Percentiles rank a stretch among this genome's conserved stretches.
phyloP scores from a whole-genome alignment of 2,888 invertebrate genomes.

The Polydesmus complanatus region DNA sequence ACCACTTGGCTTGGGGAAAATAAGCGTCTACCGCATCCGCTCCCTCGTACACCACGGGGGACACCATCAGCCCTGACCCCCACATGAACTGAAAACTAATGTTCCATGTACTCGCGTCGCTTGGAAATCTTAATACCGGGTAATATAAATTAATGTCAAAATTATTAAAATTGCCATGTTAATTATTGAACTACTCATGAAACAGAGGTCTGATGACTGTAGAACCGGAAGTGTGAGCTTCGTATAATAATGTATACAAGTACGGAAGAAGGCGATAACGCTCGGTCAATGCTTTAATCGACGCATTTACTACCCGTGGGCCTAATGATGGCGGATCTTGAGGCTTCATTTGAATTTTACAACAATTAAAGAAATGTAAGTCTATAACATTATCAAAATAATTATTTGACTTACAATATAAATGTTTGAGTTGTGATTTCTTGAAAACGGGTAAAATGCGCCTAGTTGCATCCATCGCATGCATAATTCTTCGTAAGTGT shows the following conservation, averaged over 20 bases:
- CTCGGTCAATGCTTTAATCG: slow-evolving; percentile 14
- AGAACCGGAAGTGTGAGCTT: slow-evolving; percentile 28
- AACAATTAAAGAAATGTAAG: no score
- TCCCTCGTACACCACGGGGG: slow-evolving; percentile 23
- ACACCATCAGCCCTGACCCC: slow-evolving; percentile 33
- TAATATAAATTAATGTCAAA: no score
- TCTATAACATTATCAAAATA: neutral
- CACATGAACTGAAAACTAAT: slow-evolving; percentile 30
- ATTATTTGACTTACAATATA: no score
- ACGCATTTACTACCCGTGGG: slow-evolving; percentile 11
- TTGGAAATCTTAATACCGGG: slow-evolving; percentile 27
- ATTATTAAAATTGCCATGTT: neutral
- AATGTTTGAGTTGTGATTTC: slow-evolving; percentile 29
- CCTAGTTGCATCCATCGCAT: slow-evolving; percentile 38
- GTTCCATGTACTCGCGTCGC: slow-evolving; percentile 22
- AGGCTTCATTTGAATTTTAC: no score
- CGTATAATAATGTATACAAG: slow-evolving; percentile 35
- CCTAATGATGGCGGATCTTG: slow-evolving; percentile 15
- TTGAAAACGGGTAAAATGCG: slow-evolving; percentile 35
- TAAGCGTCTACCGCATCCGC: slow-evolving; percentile 26
- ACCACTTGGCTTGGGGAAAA: slow-evolving; percentile 27
- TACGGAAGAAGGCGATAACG: slow-evolving; percentile 36
- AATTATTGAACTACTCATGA: slow-evolving; percentile 27
- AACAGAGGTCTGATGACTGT: slow-evolving; percentile 31
- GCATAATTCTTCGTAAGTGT: slow-evolving; percentile 35